Evolutionary conservation across 2,888 invertebrate species (phyloP), one percentile per base, ranked within the genome.

Genomic region (Drosophila quasianomalipes): DNA sequence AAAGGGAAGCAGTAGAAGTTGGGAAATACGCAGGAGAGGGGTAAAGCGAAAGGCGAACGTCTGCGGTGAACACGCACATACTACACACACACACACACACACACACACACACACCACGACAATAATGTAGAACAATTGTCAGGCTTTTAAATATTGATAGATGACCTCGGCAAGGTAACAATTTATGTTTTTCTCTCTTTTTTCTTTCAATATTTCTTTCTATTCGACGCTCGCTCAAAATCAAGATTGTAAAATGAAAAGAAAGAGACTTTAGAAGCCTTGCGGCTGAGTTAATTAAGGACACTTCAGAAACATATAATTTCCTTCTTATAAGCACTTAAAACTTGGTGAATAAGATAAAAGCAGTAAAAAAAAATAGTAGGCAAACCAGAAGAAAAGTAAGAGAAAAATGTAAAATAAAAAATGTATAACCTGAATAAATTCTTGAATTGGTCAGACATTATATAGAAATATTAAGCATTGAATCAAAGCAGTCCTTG

Each of bases 101-200:
- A 22, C 22, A 22, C 22, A 22, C 22, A 22, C 22, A 22, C 22
- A 22, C n/a, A n/a, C 14, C 28, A 39, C 39, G 33, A 10, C 66
- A 47, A 70, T 68, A 66, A 85, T 81, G 60, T 70, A 59, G 63
- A 76, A 51, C 76, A 72, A 79, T 81, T 83, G 79, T 62, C 68
- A 64, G 58, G 70, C 72, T 76, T 69, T 81, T 76, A 84, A 81
- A 84, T 77, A 85, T 83, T 84, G 83, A 84, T 83, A 79, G 74
- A 83, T 77, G 77, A 71, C 61, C 75, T 67, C 69, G 69, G 53
- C 66, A 65, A 62, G 69, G 69, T 59, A 69, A 69, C 70, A 75
- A 63, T 75, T 78, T 49, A 39, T 74, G 47, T 79, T 73, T 31
- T n/a, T 19, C 6, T 22, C 14, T 53, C 52, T 4, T 22, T 10